phyloP scores from a whole-genome alignment of 1,140 invertebrate species.

The Drosophila bipectinata region DNA sequence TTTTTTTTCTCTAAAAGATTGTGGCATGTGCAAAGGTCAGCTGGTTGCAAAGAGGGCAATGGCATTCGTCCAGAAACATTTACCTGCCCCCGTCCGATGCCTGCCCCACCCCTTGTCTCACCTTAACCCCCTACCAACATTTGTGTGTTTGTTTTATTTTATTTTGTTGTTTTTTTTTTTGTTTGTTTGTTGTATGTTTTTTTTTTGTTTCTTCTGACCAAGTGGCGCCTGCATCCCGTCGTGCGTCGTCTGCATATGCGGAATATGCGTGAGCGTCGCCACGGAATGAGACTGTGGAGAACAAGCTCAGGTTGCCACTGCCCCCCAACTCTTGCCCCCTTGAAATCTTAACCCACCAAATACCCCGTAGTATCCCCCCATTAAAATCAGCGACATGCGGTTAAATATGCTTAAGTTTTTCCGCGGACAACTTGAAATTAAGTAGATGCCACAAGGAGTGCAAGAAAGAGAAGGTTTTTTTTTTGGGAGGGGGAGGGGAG shows the following conservation, averaged over 20 bases:
- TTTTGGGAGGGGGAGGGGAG: not conserved
- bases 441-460: slow-evolving; percentile 62
- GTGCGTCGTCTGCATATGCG: slow-evolving; percentile 80
- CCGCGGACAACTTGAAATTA: slow-evolving; percentile 79
- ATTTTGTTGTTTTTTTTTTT: too few relatives aligned
- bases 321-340: slow-evolving; percentile 8
- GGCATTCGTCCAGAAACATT: slow-evolving; percentile 57
- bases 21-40: slow-evolving; percentile 79
- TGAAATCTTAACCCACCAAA: slow-evolving; percentile 3
- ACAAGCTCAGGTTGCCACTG: slow-evolving; percentile 40
- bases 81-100: slow-evolving; percentile 46
- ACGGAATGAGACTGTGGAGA: slow-evolving; percentile 48
- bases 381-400: slow-evolving; percentile 78
- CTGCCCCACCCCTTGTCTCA: not conserved
- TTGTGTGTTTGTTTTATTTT: not conserved
- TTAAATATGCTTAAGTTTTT: slow-evolving; percentile 81
- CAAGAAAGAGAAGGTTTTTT: not conserved
- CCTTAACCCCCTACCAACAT: not conserved
- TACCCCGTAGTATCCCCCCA: slow-evolving; percentile 23
- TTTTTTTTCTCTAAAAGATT: slow-evolving; percentile 8
- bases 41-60: slow-evolving; percentile 72
- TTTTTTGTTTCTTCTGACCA: slow-evolving; percentile 32
- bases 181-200: not conserved
- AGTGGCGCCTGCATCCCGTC: slow-evolving; percentile 81
- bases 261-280: slow-evolving; percentile 79